Evolutionary conservation across 2,888 invertebrate genomes (phyloP).

Genomic region (Graphium colonna): DNA sequence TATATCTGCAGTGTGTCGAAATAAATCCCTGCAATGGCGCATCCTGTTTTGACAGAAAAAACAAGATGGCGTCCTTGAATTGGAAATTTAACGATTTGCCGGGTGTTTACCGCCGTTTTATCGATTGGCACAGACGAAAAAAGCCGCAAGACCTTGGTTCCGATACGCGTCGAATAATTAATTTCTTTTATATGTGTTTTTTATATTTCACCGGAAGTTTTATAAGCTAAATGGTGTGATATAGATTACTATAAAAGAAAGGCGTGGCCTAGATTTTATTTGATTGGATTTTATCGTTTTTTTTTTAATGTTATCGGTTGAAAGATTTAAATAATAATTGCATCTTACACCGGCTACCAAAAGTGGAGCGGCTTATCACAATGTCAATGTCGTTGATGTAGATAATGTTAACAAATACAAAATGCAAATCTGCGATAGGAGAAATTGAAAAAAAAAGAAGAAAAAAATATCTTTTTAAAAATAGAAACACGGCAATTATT

Average conservation of each 20-base stretch:
- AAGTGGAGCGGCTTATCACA: neutral
- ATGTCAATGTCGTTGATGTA: neutral
- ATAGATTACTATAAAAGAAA: too few relatives aligned
- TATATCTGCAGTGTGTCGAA: neutral
- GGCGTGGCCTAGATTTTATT: too few relatives aligned
- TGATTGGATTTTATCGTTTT: neutral
- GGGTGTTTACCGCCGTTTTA: slow-evolving; percentile 15
- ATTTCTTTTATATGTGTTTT: neutral
- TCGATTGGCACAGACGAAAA: slow-evolving; percentile 1
- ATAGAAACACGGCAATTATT: too few relatives aligned
- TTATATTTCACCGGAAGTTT: neutral
- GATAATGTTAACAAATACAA: neutral
- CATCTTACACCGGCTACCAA: neutral
- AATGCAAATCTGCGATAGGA: neutral
- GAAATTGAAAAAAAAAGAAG: neutral
- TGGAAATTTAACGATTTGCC: slow-evolving; percentile 5
- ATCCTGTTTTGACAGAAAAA: slow-evolving; percentile 14
- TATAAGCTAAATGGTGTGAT: neutral
- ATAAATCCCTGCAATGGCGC: neutral
- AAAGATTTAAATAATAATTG: neutral
- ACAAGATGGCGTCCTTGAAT: slow-evolving; percentile 22
- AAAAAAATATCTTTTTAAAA: too few relatives aligned
- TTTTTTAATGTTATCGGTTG: neutral
- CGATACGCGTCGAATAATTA: slow-evolving; percentile 1
- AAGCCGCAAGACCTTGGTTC: neutral